These are phyloP conservation scores for Falco columbarius DNA, from an alignment of 2,797 vertebrate species.

Conservation along the genomic window DNA sequence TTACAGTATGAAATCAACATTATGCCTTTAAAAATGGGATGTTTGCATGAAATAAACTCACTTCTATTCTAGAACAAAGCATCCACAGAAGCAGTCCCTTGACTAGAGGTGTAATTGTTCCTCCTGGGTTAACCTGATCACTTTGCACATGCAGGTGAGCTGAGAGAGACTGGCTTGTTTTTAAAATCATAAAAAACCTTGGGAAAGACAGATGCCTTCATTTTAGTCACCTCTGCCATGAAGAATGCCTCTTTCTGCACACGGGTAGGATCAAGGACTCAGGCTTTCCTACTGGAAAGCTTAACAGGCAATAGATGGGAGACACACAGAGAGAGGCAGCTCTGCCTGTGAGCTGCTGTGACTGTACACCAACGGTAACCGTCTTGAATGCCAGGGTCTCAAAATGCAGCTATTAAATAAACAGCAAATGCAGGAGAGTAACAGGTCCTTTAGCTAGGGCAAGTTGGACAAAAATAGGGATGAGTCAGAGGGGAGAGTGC, in stretches of 20 bases:
- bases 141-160: background rate
- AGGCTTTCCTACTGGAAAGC: background rate
- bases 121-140: background rate
- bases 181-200: background rate
- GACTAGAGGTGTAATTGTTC: background rate
- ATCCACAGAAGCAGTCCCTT: background rate
- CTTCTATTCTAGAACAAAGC: background rate
- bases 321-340: background rate
- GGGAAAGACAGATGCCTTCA: background rate
- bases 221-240: background rate
- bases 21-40: background rate
- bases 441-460: background rate
- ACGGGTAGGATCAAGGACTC: background rate
- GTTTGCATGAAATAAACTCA: background rate
- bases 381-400: background rate
- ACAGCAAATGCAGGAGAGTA: background rate
- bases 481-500: background rate
- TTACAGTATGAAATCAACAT: background rate
- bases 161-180: background rate
- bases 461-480: background rate
- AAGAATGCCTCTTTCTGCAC: background rate
- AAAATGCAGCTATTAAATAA: background rate
- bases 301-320: background rate
- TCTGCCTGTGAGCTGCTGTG: background rate
- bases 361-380: background rate